Evolutionary conservation across 2,888 invertebrate species (phyloP).

Genomic region (Drosophila pseudotakahashii): DNA sequence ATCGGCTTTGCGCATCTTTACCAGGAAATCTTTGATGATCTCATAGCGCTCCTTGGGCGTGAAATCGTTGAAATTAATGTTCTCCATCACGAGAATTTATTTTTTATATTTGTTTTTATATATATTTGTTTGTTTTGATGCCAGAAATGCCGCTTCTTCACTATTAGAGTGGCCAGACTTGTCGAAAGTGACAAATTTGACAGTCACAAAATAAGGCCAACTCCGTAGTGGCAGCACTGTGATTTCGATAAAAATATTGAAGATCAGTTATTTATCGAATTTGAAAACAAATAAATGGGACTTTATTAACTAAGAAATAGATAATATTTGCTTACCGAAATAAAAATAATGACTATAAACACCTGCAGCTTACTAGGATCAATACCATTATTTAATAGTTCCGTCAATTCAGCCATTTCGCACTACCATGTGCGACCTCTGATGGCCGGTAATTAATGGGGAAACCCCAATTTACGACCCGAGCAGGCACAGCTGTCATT

Average conservation of each 20-base stretch:
- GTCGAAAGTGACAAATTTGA: background rate
- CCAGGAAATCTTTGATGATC: conserved; percentile 58
- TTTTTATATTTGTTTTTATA: too few species aligned
- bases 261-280: conserved; percentile 5
- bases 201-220: background rate
- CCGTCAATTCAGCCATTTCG: background rate
- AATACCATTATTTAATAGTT: background rate
- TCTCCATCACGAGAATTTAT: conserved; percentile 50
- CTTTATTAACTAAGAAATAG: too few species aligned
- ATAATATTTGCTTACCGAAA: too few species aligned
- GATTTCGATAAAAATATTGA: conserved; percentile 14
- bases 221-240: conserved; percentile 11
- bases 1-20: conserved; percentile 57
- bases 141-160: conserved; percentile 27
- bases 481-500: conserved; percentile 27
- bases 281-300: too few species aligned
- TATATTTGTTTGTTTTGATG: conserved; percentile 39
- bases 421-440: background rate
- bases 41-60: conserved; percentile 58
- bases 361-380: background rate
- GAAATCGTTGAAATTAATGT: conserved; percentile 64
- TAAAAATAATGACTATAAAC: too few species aligned
- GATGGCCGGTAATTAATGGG: conserved; percentile 26
- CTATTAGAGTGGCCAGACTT: conserved; percentile 5
- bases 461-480: conserved; percentile 29